Evolutionary conservation across 2,113 vertebrate genomes (phyloP).

Genomic region (Synodontis membranacea): DNA sequence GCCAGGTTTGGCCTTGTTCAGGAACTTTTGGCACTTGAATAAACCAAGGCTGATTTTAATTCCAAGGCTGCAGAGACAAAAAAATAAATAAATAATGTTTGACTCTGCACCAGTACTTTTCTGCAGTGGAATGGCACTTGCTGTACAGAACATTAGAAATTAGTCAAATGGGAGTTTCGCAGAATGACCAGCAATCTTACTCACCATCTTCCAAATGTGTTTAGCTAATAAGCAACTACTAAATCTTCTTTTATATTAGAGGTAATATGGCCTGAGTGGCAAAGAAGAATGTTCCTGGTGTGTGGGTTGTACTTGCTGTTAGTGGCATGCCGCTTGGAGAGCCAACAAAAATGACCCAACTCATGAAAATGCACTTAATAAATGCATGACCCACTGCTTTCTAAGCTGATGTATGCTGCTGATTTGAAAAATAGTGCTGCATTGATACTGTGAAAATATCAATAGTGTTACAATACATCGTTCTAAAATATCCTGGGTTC

Average conservation of each 20-base stretch:
- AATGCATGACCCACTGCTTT: not conserved
- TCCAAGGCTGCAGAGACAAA: not conserved
- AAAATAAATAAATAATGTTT: not conserved
- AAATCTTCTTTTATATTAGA: not conserved
- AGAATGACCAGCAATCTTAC: not conserved
- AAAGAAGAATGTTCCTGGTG: not conserved
- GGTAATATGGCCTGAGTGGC: not conserved
- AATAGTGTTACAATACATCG: not conserved
- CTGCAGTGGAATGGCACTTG: not conserved
- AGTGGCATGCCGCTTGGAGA: not conserved
- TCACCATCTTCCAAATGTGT: not conserved
- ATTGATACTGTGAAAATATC: not conserved
- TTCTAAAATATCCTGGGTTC: not conserved
- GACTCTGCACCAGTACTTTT: not conserved
- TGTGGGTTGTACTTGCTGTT: not conserved
- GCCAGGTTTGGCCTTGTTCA: not conserved
- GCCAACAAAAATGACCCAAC: too few species aligned
- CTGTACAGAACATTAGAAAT: not conserved
- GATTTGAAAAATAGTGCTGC: not conserved
- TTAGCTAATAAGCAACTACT: not conserved
- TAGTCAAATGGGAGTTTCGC: not conserved
- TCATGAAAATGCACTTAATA: not conserved
- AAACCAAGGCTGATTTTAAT: not conserved
- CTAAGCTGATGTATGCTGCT: not conserved
- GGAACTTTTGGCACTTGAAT: not conserved